Base-by-base conservation (phyloP, 2,113 vertebrate species). In the Natator depressus region DNA sequence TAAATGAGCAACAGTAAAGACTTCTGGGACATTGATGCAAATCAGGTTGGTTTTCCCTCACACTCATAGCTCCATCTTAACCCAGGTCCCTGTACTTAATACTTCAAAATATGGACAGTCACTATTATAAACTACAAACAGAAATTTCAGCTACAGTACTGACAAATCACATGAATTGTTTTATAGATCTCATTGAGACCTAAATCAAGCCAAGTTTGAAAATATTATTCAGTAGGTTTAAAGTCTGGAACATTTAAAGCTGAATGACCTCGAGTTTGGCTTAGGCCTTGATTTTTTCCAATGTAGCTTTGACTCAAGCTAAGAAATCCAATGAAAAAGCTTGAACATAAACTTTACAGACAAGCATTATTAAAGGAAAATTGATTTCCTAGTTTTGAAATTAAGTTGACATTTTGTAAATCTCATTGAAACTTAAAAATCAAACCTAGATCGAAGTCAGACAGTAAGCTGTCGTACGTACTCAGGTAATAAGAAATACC, bases 61-160 rank as follows among this genome's bases (percentile, higher is more conserved):
- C 6, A 4, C 0, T 2, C 4, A 1, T 8, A 27, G 65, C 35
- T 69, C 17, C 65, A 69, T 88, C 88, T 76, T 90, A 90, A 94
- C 35, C 76, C n/a, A 87, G 84, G 80, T 76, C 91, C 81, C 57
- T 84, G 29, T 47, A 78, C 59, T 91, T 84, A 96, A 72, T 65
- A 83, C 65, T 83, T 29, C 91, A 95, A 95, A 94, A 87, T 87
- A 93, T 50, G 80, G 57, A 83, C 24, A 14, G 75, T 76, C 42
- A 46, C 42, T 94, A 90, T 94, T 94, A 93, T 94, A 92, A 97
- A 50, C 81, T 93, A 57, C 84, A 92, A 94, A 75, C 11, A 78
- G 38, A 47, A 87, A 82, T 51, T 93, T 94, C 85, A 50, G 4
- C 25, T 51, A 69, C 91, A 87, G 35, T 59, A 92, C 3, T 91